These are phyloP conservation scores for Triops cancriformis DNA, from an alignment of 1,140 invertebrate genomes.

Conservation along the genomic window DNA sequence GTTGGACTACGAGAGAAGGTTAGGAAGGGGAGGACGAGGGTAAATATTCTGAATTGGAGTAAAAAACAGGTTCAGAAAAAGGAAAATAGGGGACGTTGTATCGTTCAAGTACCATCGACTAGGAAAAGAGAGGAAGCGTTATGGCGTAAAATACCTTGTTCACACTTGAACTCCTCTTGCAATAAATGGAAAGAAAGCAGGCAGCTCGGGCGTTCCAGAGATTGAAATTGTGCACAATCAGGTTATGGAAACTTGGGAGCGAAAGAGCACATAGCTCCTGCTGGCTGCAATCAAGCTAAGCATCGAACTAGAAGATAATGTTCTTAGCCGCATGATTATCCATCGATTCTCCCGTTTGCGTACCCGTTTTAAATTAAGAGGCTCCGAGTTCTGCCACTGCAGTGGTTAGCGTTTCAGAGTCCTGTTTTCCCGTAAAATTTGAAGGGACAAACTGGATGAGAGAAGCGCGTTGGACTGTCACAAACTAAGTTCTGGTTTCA, in stretches of 20 bases:
- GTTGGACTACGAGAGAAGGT: background rate
- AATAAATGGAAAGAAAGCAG: slow-evolving; percentile 10
- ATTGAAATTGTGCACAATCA: slow-evolving; percentile 14
- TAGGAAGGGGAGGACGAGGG: background rate
- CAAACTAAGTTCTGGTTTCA: background rate
- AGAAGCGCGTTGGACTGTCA: slow-evolving; percentile 8
- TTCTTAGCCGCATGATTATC: background rate
- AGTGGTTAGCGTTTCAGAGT: no score
- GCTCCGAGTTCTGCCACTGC: no score
- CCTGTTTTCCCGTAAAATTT: background rate
- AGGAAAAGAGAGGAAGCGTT: background rate
- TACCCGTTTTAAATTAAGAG: background rate
- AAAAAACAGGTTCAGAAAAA: background rate
- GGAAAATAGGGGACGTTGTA: slow-evolving; percentile 2
- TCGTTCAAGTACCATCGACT: background rate
- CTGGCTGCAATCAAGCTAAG: background rate
- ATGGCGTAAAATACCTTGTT: slow-evolving; percentile 6
- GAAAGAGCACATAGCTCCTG: background rate
- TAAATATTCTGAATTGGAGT: slow-evolving; percentile 11
- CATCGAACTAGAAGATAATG: slow-evolving; percentile 11
- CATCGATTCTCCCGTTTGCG: background rate
- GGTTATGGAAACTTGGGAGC: slow-evolving; percentile 1
- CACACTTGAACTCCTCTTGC: background rate
- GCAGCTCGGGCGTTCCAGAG: background rate
- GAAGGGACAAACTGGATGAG: background rate